Percentiles rank a stretch among this genome's conserved stretches.
These are phyloP conservation scores for Bergia puertoricense DNA, from an alignment of 92 coral and sea anemone genomes.

Conservation along the genomic window DNA sequence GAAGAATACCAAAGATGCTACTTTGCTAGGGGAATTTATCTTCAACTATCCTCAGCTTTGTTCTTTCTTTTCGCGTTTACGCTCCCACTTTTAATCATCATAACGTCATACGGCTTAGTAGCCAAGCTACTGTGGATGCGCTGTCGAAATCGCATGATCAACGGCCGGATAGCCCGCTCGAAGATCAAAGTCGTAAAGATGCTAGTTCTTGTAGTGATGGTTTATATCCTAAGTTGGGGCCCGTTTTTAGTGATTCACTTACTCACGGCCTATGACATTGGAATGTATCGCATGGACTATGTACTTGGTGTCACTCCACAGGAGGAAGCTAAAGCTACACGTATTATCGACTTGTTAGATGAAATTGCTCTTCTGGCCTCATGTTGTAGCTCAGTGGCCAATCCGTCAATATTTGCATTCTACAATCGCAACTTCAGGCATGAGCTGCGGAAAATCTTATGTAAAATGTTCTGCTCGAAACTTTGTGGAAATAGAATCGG, in stretches of 20 bases:
- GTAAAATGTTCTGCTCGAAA: not conserved
- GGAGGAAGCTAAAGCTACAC: not conserved
- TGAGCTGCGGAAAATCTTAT: constrained; percentile 39
- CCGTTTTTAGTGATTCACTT: constrained; percentile 39
- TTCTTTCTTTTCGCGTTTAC: constrained; percentile 53
- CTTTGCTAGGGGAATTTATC: constrained; percentile 16
- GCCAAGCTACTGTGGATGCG: constrained; percentile 51
- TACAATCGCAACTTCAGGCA: constrained; percentile 49
- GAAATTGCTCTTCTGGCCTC: constrained; percentile 34
- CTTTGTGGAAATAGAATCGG: not conserved
- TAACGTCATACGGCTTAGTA: constrained; percentile 45
- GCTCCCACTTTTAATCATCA: constrained; percentile 48
- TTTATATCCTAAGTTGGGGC: constrained; percentile 63
- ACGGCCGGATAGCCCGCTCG: constrained; percentile 48
- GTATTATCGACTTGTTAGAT: not conserved
- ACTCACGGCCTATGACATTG: constrained; percentile 18
- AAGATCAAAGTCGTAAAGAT: constrained; percentile 62
- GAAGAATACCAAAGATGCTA: constrained; percentile 26
- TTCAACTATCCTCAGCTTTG: constrained; percentile 40
- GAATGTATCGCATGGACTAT: constrained; percentile 2
- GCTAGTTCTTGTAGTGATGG: constrained; percentile 49
- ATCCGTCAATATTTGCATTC: constrained; percentile 53
- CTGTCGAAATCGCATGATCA: constrained; percentile 44
- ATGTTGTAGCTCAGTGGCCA: constrained; percentile 51
- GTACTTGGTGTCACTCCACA: not conserved